Conservation (phyloP, 2,113 vertebrate genomes). For the Apistogramma diplotaenia region DNA sequence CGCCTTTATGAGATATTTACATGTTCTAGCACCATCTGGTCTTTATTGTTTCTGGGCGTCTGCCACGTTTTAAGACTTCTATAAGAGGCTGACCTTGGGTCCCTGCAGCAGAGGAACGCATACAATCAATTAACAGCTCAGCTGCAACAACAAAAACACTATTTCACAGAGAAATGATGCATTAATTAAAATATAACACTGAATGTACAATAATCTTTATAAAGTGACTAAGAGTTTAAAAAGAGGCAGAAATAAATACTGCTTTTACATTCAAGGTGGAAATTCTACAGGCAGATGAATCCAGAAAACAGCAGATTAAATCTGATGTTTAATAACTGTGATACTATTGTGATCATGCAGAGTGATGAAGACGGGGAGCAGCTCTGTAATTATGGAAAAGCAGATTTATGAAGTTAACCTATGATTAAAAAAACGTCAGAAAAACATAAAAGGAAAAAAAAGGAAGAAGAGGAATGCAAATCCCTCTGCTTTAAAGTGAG, state of each 20-base stretch:
- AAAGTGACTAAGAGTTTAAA: background rate
- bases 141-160: background rate
- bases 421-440: background rate
- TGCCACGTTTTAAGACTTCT: background rate
- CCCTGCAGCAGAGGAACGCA: background rate
- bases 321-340: background rate
- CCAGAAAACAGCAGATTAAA: conserved; percentile 3
- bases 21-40: conserved; percentile 25
- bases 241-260: background rate
- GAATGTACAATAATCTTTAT: background rate
- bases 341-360: background rate
- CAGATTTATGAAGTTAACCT: background rate
- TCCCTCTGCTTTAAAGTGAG: background rate
- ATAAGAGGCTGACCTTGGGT: background rate
- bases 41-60: conserved; percentile 25
- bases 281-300: background rate
- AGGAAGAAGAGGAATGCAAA: background rate
- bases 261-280: conserved; percentile 41
- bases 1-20: background rate
- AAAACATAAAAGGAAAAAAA: background rate
- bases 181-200: background rate
- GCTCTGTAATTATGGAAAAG: background rate
- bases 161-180: background rate
- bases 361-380: background rate
- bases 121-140: background rate